Evolutionary conservation across 1,140 invertebrate genomes (phyloP), one percentile per base, ranked within the genome.

Genomic region (Aleiodes sp.): DNA sequence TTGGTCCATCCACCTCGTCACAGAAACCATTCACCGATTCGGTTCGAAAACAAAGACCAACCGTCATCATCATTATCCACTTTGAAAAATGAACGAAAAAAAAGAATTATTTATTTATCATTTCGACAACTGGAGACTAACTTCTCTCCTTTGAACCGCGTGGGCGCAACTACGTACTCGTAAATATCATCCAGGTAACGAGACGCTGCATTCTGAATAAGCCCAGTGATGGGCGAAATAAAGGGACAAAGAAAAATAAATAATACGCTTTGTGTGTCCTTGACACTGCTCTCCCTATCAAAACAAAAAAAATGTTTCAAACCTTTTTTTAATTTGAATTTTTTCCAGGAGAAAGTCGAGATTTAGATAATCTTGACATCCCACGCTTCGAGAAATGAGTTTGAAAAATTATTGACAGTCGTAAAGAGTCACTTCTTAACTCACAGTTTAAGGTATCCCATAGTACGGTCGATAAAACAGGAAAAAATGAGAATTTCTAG

Each of bases 151-250:
- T n/a, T 39, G 59, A 68, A 39, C 31, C 41, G 63, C 63, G 63
- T 67, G 70, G 59, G 70, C 39, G 70, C 43, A 33, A 70, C 37
- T 31, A 66, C 60, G 70, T 65, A 59, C 70, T 71, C 70, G 33
- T 71, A 67, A 71, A 71, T 71, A 71, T 67, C 66, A 62, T 66
- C 62, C 70, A 67, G n/a, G 46, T 52, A 52, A 52, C 46, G 46
- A 52, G 46, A 52, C 64, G 59, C 65, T 46, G 37, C 28, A 43
- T 29, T 65, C 39, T 63, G 69, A 70, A 66, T 70, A 61, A 56
- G 52, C 21, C n/a, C 60, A 62, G 59, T 52, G 35, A 66, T 57
- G 46, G 56, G 52, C 46, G 28, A 65, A 31, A 46, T 33, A 33
- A 56, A 21, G 10, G 46, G 14, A 24, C 28, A n/a, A 10, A 31